Base-by-base conservation (phyloP, 92 coral and sea anemone species). In the Actinernus sp. region DNA sequence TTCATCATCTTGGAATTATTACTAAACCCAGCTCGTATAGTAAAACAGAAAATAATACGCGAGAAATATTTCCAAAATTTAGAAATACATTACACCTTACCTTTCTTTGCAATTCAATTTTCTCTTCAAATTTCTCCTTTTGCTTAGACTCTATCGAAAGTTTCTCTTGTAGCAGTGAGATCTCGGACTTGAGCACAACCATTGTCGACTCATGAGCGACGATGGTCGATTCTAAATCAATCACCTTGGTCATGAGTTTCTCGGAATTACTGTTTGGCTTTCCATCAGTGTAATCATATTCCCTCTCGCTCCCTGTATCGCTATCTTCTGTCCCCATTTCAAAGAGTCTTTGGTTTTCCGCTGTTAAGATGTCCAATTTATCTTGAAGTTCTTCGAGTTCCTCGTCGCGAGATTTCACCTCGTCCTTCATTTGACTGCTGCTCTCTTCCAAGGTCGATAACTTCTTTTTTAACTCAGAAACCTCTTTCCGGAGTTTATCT, bases 131-230 rank as follows among this genome's bases (percentile, higher is more conserved):
- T 4, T 77, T 83, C 25, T 55, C 58, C 45, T 68, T 72, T 21
- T 52, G 65, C 31, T 84, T 70, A 5, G 53, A 58, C 54, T 68
- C 82, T 1, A 63, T 27, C 16, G 74, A 33, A 25, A 90, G 86
- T 28, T 82, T 66, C 50, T 60, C 86, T 65, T 68, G 80, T 32
- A 90, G 59, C 37, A 70, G 40, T 32, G 76, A 55, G 10, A 86
- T 79, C 60, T 90, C 97, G n/a, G 78, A 73, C 41, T 68, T 81
- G 59, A 88, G 72, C 31, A 58, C 86, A 11, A 71, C 72, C 31
- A 76, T 68, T 8, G 71, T 61, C n/a, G 83, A 71, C 52, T 86
- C 81, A 70, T 79, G 63, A 45, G 85, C 78, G 40, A 77, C 46
- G 45, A 81, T 72, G 18, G 63, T 73, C 59, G 82, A 73, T 50